Evolutionary conservation across 1,140 invertebrate species (phyloP), one percentile per base, ranked within the genome.

Genomic region (Teleopsis dalmanni): DNA sequence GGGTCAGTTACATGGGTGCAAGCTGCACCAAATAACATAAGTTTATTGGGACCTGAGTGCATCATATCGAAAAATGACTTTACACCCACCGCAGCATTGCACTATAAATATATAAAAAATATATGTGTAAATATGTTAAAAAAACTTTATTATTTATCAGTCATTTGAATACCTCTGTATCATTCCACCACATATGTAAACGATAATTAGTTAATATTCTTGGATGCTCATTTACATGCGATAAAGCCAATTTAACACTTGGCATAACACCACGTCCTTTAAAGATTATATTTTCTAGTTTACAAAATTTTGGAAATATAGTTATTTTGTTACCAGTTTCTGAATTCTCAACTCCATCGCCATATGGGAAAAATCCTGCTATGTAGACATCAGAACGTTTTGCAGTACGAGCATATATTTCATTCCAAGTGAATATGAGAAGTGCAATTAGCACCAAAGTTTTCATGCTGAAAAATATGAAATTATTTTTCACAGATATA

Each of bases 11-110:
- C 94, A 60, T 91, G 87, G 1, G 91, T 95, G 72, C 95, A 98
- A 3, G 93, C 91, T 11, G 91, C 93, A 0, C 95, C 95, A 64
- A 98, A 98, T 43, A 98, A 76, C 82, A 97, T 93, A 53, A 96
- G 76, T 71, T 95, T 97, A 60, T 87, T 78, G 6, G 93, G 86
- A 4, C 83, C 80, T 66, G 85, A 85, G 75, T 94, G 87, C 85
- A 98, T 94, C 90, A 97, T 94, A 72, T 98, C 95, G 74, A 98
- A 98, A 70, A 98, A 95, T 1, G 91, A 87, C 71, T 96, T 96
- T 51, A 98, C 93, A 2, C 94, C 95, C n/a, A 96, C 88, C 0
- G 94, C 93, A 19, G 95, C 90, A 72, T 96, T 95, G 72, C 95
- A 98, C 95, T 98, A 76, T 9, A 78, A 79, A 54, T 26, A 10